Percentiles rank a stretch among this genome's conserved stretches.
These are phyloP conservation scores for Laticauda laticaudata DNA, from an alignment of 2,113 vertebrate species.

Conservation along the genomic window DNA sequence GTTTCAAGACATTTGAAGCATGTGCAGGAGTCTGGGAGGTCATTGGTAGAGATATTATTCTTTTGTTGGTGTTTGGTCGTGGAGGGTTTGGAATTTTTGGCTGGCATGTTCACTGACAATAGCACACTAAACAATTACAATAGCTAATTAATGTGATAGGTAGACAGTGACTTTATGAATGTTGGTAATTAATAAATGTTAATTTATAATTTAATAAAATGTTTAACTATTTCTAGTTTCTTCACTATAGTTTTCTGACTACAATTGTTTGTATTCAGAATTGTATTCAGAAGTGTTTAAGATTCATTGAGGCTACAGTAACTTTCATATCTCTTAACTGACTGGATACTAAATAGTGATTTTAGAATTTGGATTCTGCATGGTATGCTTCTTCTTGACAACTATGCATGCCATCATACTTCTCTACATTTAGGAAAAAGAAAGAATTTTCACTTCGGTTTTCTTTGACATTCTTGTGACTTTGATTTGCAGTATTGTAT, in stretches of 20 bases:
- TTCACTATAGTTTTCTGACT: neutral
- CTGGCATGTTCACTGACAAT: too few relatives aligned
- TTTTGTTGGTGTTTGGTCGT: too few relatives aligned
- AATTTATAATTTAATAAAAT: too few relatives aligned
- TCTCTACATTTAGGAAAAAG: neutral
- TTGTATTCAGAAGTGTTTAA: neutral
- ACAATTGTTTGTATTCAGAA: neutral
- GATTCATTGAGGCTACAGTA: fast-evolving
- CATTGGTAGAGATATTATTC: too few relatives aligned
- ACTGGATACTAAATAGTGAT: neutral
- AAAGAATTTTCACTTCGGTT: conserved; percentile 2
- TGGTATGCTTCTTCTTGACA: neutral
- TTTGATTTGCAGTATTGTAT: neutral
- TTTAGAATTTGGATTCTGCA: neutral
- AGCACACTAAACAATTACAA: too few relatives aligned
- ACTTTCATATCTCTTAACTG: neutral
- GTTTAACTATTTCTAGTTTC: neutral
- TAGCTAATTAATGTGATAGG: too few relatives aligned
- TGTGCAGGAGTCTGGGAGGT: too few relatives aligned
- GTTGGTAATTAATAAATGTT: too few relatives aligned
- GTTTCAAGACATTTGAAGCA: too few relatives aligned
- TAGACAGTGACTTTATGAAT: too few relatives aligned
- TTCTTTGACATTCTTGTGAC: neutral
- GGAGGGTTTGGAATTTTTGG: too few relatives aligned
- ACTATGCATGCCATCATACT: neutral